Base-by-base conservation (phyloP, 2,888 invertebrate genomes). In the Agrotis puta region DNA sequence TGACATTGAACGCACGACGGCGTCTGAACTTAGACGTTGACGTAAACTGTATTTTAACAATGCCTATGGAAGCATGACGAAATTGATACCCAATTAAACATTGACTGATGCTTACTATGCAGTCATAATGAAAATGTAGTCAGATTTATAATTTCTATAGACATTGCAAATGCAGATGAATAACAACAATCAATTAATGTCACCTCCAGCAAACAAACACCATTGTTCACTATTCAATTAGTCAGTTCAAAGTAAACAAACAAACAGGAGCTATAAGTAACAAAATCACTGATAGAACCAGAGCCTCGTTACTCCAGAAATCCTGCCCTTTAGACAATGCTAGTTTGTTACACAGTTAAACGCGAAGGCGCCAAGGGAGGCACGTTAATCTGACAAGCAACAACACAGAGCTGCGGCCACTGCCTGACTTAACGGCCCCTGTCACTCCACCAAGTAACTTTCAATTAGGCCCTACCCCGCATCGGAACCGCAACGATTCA, bases 311-410 rank as follows among this genome's bases (percentile, higher is more conserved):
- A 81, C 73, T 76, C 64, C 81, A 86, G 87, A 89, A 87, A 87
- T 85, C 83, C 85, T 74, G 82, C 83, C 83, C 87, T 86, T 86
- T 86, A 88, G 88, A 86, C 89, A 88, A 89, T 87, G 84, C 87
- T 89, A 88, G 89, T 91, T 89, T 86, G 88, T 88, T 89, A 86
- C 85, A 87, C 85, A 88, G 88, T 86, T 76, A 83, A 83, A 82
- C 78, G 81, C 77, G 68, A 87, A 89, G 88, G 89, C 89, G 90
- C 89, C 89, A 85, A 87, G 92, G 91, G 92, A 90, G 86, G 82
- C 86, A 82, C 87, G 88, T 87, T 92, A 92, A 92, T 92, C 92
- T 91, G 92, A 92, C 92, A 92, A 88, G 88, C 81, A 91, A 92
- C 91, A 91, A 90, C 89, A 89, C 88, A 88, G 80, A 80, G 77